Evolutionary conservation across 2,113 vertebrate species (phyloP), one percentile per base, ranked within the genome.

Genomic region (Lepus europaeus): DNA sequence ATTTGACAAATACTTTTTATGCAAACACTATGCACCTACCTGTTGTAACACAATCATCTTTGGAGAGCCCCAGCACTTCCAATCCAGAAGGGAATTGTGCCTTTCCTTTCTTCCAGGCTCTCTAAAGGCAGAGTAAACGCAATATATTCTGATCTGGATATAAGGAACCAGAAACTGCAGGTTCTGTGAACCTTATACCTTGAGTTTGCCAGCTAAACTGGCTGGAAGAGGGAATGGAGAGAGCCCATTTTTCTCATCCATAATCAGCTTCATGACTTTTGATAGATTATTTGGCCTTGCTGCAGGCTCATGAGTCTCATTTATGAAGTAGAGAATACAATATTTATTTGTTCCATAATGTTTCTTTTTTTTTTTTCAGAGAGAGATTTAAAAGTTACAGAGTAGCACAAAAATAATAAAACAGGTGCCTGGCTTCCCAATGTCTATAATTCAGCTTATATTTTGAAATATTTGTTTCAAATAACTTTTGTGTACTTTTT

Each of bases 281-380:
- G 3, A 19, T 8, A 63, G 63, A 11, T 68, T 82, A 82, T 82
- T 79, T 92, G 56, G 22, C 6, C 11, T 86, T 23, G 79, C 49
- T 61, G 11, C 27, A 70, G 33, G 1, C 16, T 76, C 6, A 16
- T 13, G 29, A 77, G 14, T 72, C 31, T 59, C 51, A 66, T 39
- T n/a, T 89, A 27, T 45, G 49, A 87, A 87, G 73, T 79, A 9
- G 9, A 22, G 9, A 73, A 51, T 87, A 68, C 12, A 51, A 29
- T 53, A 69, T 89, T 87, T 78, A 56, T 56, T 83, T 72, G 23
- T 90, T 63, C 89, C 49, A 22, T 91, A 53, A 33, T 66, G 69
- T 19, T 92, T 91, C 33, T 76, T 4, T 59, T 59, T 59, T 16
- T 33, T 94, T 78, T 36, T 3, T 16, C 17, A 17, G 22, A 70